Conservation (phyloP, 2,113 vertebrate species). For the Ophthalmolycus amberensis region DNA sequence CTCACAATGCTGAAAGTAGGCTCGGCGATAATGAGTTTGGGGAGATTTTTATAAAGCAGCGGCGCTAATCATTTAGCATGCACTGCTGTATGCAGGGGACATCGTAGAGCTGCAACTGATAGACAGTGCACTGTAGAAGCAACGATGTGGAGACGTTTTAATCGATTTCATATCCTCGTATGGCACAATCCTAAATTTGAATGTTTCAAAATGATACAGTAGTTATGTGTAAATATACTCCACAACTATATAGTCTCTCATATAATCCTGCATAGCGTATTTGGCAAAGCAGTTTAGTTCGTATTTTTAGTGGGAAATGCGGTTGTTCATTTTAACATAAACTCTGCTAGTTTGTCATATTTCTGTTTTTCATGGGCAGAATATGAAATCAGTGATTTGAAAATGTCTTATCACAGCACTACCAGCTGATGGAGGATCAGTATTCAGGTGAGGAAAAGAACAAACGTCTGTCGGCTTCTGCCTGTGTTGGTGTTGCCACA, state of each 20-base stretch:
- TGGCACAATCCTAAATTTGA: neutral
- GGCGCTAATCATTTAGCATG: neutral
- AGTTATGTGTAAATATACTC: neutral
- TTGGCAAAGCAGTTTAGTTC: neutral
- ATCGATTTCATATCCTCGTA: neutral
- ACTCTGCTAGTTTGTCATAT: neutral
- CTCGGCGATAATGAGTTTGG: neutral
- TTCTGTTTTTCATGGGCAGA: neutral
- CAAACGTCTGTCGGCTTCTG: slow-evolving; percentile 35
- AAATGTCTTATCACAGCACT: neutral
- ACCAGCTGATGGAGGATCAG: neutral
- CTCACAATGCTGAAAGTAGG: neutral
- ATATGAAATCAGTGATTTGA: neutral
- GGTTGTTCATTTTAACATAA: neutral
- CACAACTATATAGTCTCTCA: neutral
- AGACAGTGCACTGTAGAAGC: neutral
- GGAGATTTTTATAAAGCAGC: neutral
- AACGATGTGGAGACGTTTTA: neutral
- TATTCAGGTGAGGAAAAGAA: neutral
- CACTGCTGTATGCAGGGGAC: neutral
- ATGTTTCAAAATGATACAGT: neutral
- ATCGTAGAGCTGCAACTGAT: neutral
- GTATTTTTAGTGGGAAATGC: neutral
- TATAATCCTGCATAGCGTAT: neutral
- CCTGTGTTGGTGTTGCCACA: slow-evolving; percentile 51